Evolutionary conservation across 2,888 invertebrate genomes (phyloP).

Genomic region (Polymixis flavicincta): DNA sequence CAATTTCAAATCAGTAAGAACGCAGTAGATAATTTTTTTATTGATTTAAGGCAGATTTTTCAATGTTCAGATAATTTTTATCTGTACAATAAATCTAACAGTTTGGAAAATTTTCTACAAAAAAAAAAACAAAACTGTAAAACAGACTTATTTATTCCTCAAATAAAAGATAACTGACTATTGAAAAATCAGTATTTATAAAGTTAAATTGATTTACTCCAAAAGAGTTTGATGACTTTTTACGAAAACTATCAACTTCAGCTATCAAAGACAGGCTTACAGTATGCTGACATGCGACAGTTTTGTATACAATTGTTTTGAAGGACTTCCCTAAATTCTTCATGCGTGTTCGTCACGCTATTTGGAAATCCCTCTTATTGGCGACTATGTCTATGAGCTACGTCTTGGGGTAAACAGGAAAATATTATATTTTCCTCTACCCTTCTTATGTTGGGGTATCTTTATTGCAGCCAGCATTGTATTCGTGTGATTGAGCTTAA

Average conservation of each 20-base stretch:
- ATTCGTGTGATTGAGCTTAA: slow-evolving; percentile 30
- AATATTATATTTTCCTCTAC: slow-evolving; percentile 47
- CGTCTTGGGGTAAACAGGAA: slow-evolving; percentile 58
- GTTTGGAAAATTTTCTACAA: too few relatives aligned
- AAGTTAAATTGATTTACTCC: slow-evolving; percentile 4
- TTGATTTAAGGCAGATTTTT: too few relatives aligned
- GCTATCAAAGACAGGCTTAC: slow-evolving; percentile 1
- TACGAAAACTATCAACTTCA: slow-evolving; percentile 9
- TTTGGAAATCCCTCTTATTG: slow-evolving; percentile 32
- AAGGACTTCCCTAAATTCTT: slow-evolving; percentile 9
- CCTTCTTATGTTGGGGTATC: slow-evolving; percentile 40
- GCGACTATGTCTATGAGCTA: slow-evolving; percentile 18
- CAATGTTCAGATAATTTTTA: too few relatives aligned
- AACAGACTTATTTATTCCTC: too few relatives aligned
- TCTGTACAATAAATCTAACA: too few relatives aligned
- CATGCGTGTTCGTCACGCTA: slow-evolving; percentile 48
- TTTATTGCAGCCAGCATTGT: slow-evolving; percentile 32
- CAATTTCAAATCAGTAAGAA: too few relatives aligned
- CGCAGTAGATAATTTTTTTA: too few relatives aligned
- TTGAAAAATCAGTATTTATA: not conserved
- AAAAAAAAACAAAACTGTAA: too few relatives aligned
- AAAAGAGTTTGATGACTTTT: not conserved
- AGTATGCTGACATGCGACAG: slow-evolving; percentile 11
- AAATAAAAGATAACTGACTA: too few relatives aligned
- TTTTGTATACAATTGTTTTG: slow-evolving; percentile 43